Conservation (phyloP, 2,113 vertebrate genomes). For the Pipa parva region DNA sequence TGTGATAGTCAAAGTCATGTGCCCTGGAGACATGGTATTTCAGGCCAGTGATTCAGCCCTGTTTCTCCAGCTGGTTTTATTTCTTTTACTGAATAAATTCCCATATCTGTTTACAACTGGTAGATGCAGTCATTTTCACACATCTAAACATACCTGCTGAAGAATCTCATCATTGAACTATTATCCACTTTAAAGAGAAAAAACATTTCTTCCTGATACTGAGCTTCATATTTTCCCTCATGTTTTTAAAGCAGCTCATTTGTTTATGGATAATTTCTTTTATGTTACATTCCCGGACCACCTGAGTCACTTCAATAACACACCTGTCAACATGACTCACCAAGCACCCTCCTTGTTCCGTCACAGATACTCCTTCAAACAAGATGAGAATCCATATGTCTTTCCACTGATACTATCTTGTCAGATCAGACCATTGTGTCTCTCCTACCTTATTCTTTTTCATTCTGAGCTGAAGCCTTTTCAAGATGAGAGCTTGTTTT, state of each 20-base stretch:
- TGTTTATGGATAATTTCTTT: conserved; percentile 32
- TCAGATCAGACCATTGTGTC: not conserved
- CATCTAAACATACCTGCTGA: conserved; percentile 44
- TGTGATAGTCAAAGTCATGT: no score
- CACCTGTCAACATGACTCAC: conserved; percentile 21
- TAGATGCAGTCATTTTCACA: no score
- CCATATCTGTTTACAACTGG: no score
- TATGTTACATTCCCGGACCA: conserved; percentile 43
- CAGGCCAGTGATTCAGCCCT: no score
- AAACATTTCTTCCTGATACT: conserved; percentile 16
- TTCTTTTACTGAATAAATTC: no score
- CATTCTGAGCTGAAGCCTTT: fast-evolving
- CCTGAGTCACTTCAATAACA: conserved; percentile 33
- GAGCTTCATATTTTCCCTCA: not conserved
- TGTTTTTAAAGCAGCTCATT: conserved; percentile 34
- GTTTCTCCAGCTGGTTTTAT: no score
- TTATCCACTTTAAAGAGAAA: conserved; percentile 47
- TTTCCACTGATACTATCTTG: not conserved
- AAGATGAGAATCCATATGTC: not conserved
- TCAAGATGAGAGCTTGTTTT: not conserved
- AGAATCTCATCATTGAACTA: conserved; percentile 41
- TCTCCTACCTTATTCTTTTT: fast-evolving
- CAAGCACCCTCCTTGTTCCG: fast-evolving
- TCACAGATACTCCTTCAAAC: conserved; percentile 28
- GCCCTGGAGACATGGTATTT: no score